Base-by-base conservation (phyloP, 23 tunicate genomes). In the Botrylloides violaceus region DNA sequence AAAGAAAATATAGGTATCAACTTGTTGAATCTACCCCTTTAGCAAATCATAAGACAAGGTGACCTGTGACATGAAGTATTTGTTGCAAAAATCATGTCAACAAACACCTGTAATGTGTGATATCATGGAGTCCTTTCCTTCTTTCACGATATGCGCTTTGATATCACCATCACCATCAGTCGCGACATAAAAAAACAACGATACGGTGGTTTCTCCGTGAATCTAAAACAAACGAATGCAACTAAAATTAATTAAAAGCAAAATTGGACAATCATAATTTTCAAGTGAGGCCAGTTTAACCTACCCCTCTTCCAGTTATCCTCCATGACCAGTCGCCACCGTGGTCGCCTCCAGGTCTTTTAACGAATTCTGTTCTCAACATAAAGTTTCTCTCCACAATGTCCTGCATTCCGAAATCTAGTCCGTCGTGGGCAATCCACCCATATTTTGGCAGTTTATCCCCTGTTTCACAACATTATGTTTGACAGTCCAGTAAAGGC, bases 261-360 rank as follows among this genome's bases (percentile, higher is more conserved):
- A n/a, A n/a, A n/a, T n/a, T n/a, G n/a, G n/a, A n/a, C n/a, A n/a
- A n/a, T n/a, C n/a, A n/a, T n/a, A n/a, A n/a, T n/a, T n/a, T n/a
- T n/a, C n/a, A n/a, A n/a, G n/a, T n/a, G n/a, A n/a, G n/a, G n/a
- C n/a, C n/a, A n/a, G n/a, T n/a, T n/a, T n/a, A n/a, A n/a, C 64
- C 21, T 19, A 49, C 65, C 30, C 71, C 72, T 36, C 43, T 71
- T 1, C 80, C 92, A 62, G 78, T 71, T 26, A 92, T 64, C 57
- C 91, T 87, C 96, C 96, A 87, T 31, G 99, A 66, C 99, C 99
- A 95, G 59, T 95, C 99, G n/a, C 99, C 99, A 39, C 99, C 99
- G 75, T 95, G 84, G 36, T 76, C 58, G 5, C 99, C 99, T 33
- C 82, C 92, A 15, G 61, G 43, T 24, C 36, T 53, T 64, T 95